phyloP scores from a whole-genome alignment of 2,113 vertebrate species.

The Picathartes gymnocephalus region DNA sequence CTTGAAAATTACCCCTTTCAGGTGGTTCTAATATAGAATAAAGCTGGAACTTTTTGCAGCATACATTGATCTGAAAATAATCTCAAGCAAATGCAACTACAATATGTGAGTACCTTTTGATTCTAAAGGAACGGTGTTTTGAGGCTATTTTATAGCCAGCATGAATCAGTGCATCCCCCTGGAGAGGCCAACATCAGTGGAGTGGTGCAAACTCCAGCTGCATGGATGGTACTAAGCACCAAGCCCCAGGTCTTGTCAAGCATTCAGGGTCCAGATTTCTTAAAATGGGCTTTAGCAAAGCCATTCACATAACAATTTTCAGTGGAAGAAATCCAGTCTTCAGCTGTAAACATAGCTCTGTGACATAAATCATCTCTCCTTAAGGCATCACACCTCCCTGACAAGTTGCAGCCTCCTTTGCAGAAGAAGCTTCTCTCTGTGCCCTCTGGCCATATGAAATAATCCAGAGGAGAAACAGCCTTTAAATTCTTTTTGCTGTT shows the following conservation, averaged over 20 bases:
- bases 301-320: background rate
- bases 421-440: background rate
- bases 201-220: background rate
- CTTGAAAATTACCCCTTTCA: background rate
- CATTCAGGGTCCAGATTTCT: background rate
- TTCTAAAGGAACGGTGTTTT: background rate
- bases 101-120: background rate
- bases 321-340: background rate
- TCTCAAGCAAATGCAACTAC: background rate
- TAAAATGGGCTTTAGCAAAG: background rate
- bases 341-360: background rate
- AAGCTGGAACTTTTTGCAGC: background rate
- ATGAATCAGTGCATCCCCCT: background rate
- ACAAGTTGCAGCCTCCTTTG: background rate
- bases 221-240: background rate
- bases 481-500: constrained; percentile 5
- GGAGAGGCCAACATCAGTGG: background rate
- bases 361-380: background rate
- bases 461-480: background rate
- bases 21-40: background rate
- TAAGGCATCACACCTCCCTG: background rate
- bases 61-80: background rate
- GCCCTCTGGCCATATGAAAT: background rate
- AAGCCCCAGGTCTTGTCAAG: background rate
- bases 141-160: background rate